Evolutionary conservation across 2,113 vertebrate genomes (phyloP).

Genomic region (Xiphophorus hellerii): DNA sequence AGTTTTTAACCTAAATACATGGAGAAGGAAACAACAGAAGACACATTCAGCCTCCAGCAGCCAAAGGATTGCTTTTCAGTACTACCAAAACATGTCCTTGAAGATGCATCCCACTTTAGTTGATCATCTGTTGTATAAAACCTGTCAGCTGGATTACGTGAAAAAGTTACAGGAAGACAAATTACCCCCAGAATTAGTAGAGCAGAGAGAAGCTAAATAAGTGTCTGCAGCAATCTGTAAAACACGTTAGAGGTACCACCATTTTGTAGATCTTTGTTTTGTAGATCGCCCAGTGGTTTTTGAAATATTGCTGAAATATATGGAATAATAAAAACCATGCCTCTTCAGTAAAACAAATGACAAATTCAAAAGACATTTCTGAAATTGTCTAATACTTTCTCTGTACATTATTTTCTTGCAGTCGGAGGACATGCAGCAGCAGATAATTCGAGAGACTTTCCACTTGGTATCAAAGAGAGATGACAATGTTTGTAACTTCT

Average conservation of each 20-base stretch:
- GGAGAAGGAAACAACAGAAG: too few species aligned
- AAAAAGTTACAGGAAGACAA: neutral
- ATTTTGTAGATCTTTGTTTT: neutral
- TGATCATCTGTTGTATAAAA: too few species aligned
- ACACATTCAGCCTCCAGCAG: too few species aligned
- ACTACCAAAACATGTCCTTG: too few species aligned
- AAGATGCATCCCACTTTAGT: too few species aligned
- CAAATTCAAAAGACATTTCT: neutral
- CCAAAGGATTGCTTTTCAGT: too few species aligned
- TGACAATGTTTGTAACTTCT: constrained; percentile 95
- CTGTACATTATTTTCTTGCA: constrained; percentile 47
- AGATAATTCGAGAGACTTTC: constrained; percentile 93
- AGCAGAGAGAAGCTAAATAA: neutral
- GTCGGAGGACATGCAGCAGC: constrained; percentile 93
- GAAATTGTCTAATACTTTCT: neutral
- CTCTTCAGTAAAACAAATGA: neutral
- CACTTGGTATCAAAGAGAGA: constrained; percentile 94
- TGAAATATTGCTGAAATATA: neutral
- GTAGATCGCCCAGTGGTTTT: too few species aligned
- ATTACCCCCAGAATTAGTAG: neutral
- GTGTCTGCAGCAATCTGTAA: neutral
- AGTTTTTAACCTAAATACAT: too few species aligned
- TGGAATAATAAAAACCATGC: neutral
- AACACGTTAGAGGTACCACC: neutral
- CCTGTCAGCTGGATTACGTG: too few species aligned